These are phyloP conservation scores for Brachypodius melanocephalos DNA, from an alignment of 2,113 vertebrate genomes.

Conservation along the genomic window DNA sequence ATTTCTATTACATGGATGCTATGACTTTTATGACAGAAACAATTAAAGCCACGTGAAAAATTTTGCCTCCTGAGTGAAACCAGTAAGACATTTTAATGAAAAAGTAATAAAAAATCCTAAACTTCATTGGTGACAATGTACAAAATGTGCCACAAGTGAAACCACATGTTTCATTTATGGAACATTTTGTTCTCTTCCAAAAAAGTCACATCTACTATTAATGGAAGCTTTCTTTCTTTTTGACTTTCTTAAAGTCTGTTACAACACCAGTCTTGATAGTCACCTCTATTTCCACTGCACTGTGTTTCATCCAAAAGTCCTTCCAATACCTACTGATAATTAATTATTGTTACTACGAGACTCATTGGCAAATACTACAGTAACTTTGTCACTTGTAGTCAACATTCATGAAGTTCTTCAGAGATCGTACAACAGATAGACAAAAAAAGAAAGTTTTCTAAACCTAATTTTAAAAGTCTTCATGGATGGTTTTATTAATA, in stretches of 20 bases:
- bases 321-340: background rate
- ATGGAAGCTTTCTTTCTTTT: background rate
- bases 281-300: background rate
- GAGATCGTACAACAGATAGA: background rate
- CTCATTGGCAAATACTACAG: background rate
- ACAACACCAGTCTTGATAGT: background rate
- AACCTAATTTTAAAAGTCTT: background rate
- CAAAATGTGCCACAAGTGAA: slow-evolving; percentile 61
- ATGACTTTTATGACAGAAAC: slow-evolving; percentile 65
- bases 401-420: background rate
- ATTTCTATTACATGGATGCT: slow-evolving; percentile 59
- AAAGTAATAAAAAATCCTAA: slow-evolving; percentile 64
- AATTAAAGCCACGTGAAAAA: slow-evolving; percentile 65
- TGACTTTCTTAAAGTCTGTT: background rate
- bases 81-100: slow-evolving; percentile 65
- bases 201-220: slow-evolving; percentile 44
- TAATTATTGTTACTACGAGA: background rate
- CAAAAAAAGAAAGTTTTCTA: background rate
- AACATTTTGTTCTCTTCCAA: slow-evolving; percentile 52
- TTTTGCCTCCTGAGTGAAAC: slow-evolving; percentile 64
- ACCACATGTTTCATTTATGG: slow-evolving; percentile 60
- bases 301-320: background rate
- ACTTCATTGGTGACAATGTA: slow-evolving; percentile 60
- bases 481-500: background rate
- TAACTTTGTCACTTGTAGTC: background rate